phyloP scores from a whole-genome alignment of 2,797 vertebrate genomes.

The Balearica regulorum region DNA sequence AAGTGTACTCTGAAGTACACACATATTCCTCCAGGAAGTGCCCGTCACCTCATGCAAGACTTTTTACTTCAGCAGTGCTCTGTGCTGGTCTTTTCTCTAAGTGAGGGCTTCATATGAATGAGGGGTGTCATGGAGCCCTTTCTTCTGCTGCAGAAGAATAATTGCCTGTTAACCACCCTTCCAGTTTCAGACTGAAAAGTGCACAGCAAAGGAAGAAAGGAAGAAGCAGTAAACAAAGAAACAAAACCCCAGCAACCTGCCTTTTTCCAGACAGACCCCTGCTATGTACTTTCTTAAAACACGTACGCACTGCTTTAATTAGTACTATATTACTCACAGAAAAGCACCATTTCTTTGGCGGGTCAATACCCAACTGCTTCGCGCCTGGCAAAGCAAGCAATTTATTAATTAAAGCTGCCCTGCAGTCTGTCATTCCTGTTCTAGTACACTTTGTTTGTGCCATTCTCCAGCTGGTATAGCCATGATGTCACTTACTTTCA shows the following conservation, averaged over 20 bases:
- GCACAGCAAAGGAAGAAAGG: not conserved
- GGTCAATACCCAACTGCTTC: not conserved
- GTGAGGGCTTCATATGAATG: not conserved
- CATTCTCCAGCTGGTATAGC: slow-evolving; percentile 16
- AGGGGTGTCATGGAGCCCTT: not conserved
- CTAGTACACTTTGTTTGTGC: slow-evolving; percentile 10
- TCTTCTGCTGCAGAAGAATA: not conserved
- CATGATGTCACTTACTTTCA: not conserved
- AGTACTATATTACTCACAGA: not conserved
- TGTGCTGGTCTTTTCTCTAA: not conserved
- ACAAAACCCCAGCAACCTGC: not conserved
- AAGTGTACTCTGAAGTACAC: not conserved
- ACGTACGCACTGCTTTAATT: not conserved
- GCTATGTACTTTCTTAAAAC: not conserved
- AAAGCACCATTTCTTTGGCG: not conserved
- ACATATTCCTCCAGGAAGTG: not conserved
- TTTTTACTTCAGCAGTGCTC: not conserved
- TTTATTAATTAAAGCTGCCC: slow-evolving; percentile 46
- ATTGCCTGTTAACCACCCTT: not conserved
- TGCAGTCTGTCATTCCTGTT: slow-evolving; percentile 27
- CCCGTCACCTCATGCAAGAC: not conserved
- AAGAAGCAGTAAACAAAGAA: slow-evolving; percentile 2
- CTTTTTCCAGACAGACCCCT: not conserved
- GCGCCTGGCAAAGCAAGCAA: not conserved
- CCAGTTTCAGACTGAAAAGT: not conserved